Conservation (phyloP, 1,140 invertebrate genomes). For the Diabrotica virgifera region DNA sequence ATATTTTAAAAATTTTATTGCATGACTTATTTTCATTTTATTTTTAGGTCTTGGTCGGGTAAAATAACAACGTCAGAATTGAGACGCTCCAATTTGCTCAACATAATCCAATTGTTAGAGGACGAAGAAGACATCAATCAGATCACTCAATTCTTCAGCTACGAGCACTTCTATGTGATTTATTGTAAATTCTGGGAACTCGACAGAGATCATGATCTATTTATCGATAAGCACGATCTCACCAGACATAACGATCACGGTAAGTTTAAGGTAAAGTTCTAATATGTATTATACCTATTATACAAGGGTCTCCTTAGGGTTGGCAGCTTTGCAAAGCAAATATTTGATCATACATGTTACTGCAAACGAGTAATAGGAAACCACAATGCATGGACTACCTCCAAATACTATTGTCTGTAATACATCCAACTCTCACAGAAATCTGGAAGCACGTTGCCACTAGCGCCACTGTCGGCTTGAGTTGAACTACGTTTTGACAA, state of each 20-base stretch:
- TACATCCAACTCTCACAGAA: too few relatives aligned
- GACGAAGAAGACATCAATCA: constrained; percentile 97
- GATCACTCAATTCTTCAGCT: constrained; percentile 97
- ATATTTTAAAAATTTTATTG: too few relatives aligned
- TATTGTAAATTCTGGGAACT: constrained; percentile 99
- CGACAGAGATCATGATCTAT: constrained; percentile 96
- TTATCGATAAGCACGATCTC: constrained; percentile 92
- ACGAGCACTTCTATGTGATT: constrained; percentile 99
- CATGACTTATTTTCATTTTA: background rate
- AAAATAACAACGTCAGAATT: constrained; percentile 86
- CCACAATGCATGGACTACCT: too few relatives aligned
- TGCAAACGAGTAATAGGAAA: too few relatives aligned
- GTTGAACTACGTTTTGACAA: too few relatives aligned
- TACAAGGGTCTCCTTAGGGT: background rate
- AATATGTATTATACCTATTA: background rate
- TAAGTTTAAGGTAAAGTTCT: constrained; percentile 45
- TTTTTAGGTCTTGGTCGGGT: constrained; percentile 87
- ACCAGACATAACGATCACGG: constrained; percentile 94
- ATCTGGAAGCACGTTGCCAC: too few relatives aligned
- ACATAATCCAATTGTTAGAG: constrained; percentile 73
- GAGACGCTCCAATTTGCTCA: constrained; percentile 83
- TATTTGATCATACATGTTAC: too few relatives aligned
- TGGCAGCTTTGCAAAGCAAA: too few relatives aligned
- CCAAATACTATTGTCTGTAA: too few relatives aligned
- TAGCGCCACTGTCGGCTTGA: too few relatives aligned